These are phyloP conservation scores for Podocnemis expansa DNA, from an alignment of 2,113 vertebrate species.

Conservation along the genomic window DNA sequence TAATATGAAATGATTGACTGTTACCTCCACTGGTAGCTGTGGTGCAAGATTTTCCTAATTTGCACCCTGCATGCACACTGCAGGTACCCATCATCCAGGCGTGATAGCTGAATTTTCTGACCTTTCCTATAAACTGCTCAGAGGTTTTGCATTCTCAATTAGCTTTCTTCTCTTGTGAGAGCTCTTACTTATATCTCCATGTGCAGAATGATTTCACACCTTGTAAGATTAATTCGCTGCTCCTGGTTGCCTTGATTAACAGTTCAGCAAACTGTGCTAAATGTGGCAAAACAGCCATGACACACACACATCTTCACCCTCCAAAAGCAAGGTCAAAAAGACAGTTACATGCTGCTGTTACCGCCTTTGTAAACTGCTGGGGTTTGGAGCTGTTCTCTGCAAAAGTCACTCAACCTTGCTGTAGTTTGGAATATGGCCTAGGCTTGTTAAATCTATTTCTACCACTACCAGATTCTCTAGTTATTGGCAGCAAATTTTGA, in stretches of 20 bases:
- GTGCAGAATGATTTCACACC: not conserved
- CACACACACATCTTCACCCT: not conserved
- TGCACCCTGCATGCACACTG: not conserved
- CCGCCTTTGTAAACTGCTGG: constrained; percentile 1
- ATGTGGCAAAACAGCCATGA: constrained; percentile 27
- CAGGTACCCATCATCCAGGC: not conserved
- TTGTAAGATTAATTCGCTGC: constrained; percentile 45
- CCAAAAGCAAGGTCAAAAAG: not conserved
- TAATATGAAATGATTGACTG: not conserved
- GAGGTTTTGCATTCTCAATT: fast-evolving
- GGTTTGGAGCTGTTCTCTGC: not conserved
- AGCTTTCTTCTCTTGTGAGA: not conserved
- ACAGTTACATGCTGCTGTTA: not conserved
- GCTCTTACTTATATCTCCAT: not conserved
- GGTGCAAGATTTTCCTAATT: not conserved
- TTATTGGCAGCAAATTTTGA: not conserved
- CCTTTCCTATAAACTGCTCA: not conserved
- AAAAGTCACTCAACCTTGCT: not conserved
- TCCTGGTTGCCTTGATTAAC: constrained; percentile 33
- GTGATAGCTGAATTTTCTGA: not conserved
- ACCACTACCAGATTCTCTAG: not conserved
- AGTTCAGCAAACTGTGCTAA: not conserved
- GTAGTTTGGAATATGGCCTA: fast-evolving
- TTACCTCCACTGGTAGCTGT: not conserved
- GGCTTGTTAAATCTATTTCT: not conserved